Conservation (phyloP, 2,113 vertebrate species). For the Butorides virescens region DNA sequence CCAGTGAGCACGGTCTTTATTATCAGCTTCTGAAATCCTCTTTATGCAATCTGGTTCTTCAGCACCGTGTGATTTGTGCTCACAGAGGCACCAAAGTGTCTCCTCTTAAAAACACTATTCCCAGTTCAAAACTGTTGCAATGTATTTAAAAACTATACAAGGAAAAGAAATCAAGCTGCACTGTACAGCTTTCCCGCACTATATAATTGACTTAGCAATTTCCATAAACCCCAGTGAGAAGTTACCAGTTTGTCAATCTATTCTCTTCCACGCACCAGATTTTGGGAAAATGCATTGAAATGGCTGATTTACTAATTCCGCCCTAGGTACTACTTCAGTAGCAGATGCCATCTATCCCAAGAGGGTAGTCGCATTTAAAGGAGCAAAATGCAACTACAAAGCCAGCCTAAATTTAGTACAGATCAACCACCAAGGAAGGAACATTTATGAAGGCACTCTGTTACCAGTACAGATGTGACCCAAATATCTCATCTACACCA, state of each 20-base stretch:
- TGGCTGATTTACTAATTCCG: slow-evolving; percentile 52
- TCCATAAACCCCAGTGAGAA: slow-evolving; percentile 33
- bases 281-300: slow-evolving; percentile 13
- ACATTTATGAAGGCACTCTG: neutral
- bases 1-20: neutral
- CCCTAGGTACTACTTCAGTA: slow-evolving; percentile 45
- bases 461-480: neutral
- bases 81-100: neutral
- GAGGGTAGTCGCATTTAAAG: slow-evolving; percentile 36
- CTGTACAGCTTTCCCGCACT: neutral
- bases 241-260: neutral
- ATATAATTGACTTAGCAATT: neutral
- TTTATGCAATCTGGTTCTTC: neutral
- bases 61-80: neutral
- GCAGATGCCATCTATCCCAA: slow-evolving; percentile 48
- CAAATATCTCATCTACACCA: neutral
- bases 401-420: slow-evolving; percentile 22
- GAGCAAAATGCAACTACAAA: slow-evolving; percentile 34
- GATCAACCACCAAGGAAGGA: neutral
- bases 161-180: neutral
- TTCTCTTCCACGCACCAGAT: neutral
- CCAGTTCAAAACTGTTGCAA: neutral
- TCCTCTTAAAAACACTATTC: neutral
- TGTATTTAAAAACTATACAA: slow-evolving; percentile 17
- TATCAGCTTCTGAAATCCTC: neutral